These are phyloP conservation scores for Carterocephalus palaemon DNA, from an alignment of 2,888 invertebrate genomes.

Conservation along the genomic window DNA sequence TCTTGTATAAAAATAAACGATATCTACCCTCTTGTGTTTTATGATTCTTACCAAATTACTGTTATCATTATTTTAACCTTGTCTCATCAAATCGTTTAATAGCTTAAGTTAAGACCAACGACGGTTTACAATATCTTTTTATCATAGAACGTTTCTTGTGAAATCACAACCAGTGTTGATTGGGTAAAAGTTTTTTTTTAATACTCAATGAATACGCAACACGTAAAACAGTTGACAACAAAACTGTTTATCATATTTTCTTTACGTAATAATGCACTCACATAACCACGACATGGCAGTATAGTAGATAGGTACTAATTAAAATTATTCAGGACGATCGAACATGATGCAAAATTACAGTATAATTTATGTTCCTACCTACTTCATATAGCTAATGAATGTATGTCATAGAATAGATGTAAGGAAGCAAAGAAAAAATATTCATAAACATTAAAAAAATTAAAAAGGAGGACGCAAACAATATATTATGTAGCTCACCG, in stretches of 20 bases:
- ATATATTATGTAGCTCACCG: conserved; percentile 47
- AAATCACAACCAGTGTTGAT: conserved; percentile 15
- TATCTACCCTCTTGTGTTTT: too few species aligned
- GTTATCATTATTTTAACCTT: conserved; percentile 6
- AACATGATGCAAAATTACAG: not conserved
- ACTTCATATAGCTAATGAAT: too few species aligned
- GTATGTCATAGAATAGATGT: not conserved
- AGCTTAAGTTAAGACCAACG: conserved; percentile 19
- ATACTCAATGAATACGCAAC: conserved; percentile 20
- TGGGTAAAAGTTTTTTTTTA: conserved; percentile 18
- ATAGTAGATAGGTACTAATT: conserved; percentile 6
- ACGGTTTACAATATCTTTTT: conserved; percentile 14
- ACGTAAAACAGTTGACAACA: conserved; percentile 16
- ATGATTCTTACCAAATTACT: not conserved
- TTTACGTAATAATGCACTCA: conserved; percentile 22
- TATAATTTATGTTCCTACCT: too few species aligned
- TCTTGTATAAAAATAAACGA: too few species aligned
- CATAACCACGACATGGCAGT: conserved; percentile 8
- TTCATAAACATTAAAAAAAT: not conserved
- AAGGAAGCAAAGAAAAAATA: conserved; percentile 7
- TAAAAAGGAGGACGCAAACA: conserved; percentile 21
- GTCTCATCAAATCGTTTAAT: conserved; percentile 12
- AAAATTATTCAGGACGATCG: conserved; percentile 11
- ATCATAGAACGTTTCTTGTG: conserved; percentile 19
- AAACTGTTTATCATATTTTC: conserved; percentile 22